These are phyloP conservation scores for Dallia pectoralis DNA, from an alignment of 2,797 vertebrate species.

Conservation along the genomic window DNA sequence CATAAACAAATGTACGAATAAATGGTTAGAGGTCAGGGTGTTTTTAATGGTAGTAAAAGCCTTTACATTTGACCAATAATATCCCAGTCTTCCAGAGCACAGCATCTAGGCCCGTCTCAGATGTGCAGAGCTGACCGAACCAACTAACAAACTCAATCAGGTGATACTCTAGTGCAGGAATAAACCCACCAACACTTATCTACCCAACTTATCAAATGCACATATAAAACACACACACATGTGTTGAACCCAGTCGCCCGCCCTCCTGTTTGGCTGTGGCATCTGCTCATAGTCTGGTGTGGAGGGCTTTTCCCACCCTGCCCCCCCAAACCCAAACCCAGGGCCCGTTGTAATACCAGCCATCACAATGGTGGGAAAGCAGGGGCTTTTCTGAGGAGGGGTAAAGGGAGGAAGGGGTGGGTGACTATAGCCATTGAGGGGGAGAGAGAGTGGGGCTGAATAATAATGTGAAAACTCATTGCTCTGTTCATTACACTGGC, in stretches of 20 bases:
- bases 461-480: constrained; percentile 85
- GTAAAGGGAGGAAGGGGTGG: constrained; percentile 63
- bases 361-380: constrained; percentile 91
- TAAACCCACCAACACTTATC: constrained; percentile 66
- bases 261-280: constrained; percentile 86
- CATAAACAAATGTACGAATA: constrained; percentile 32
- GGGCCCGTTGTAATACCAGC: constrained; percentile 68
- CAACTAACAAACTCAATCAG: constrained; percentile 93
- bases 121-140: constrained; percentile 84
- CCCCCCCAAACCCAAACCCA: constrained; percentile 65
- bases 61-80: constrained; percentile 48
- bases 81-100: constrained; percentile 20
- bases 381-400: constrained; percentile 73
- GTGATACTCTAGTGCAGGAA: constrained; percentile 63
- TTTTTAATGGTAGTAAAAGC: constrained; percentile 46
- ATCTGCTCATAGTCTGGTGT: constrained; percentile 94
- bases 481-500: constrained; percentile 79
- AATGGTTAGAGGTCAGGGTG: neutral
- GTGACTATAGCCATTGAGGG: constrained; percentile 90
- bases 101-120: constrained; percentile 81
- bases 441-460: constrained; percentile 73
- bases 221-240: constrained; percentile 70
- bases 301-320: constrained; percentile 79
- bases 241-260: constrained; percentile 83
- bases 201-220: constrained; percentile 57